Base-by-base conservation (phyloP, 2,797 vertebrate species). In the Glyptemys insculpta region DNA sequence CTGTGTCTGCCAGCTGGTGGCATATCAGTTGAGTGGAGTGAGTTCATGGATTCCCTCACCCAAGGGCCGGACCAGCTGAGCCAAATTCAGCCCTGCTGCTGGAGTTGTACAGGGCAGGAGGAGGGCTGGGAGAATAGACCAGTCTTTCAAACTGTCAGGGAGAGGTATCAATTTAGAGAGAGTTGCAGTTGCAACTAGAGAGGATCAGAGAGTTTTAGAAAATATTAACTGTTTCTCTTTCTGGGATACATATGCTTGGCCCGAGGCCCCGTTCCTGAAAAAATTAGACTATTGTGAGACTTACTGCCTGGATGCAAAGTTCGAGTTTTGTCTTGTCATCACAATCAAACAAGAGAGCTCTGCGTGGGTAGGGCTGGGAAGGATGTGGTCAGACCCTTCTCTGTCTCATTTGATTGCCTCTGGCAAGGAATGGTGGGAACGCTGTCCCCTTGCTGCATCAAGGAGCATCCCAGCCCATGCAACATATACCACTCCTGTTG, bases 211-310 rank as follows among this genome's bases (percentile, higher is more conserved):
- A 84, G 1, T 79, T 81, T 84, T 8, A 82, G 9, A 12, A 92
- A 74, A 34, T 76, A 11, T 83, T 92, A 90, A 53, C 82, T 86
- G 89, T 80, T 68, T 84, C 8, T 10, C 81, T 92, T 95, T 95
- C 50, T 92, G n/a, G 62, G 54, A 53, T 76, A 78, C 47, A 25
- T 86, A 62, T 7, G 23, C 57, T 5, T 14, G 76, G 10, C 18
- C 92, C 89, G 81, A 85, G 56, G 29, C 56, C 44, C 47, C 65
- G 52, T 78, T 53, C 41, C 81, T n/a, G 86, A 59, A 80, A 93
- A 16, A 41, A 50, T 31, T 79, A 65, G 29, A 27, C 34, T 52
- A 25, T 74, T 85, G 27, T 15, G 52, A 88, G 37, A 31, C 5
- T 37, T 21, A 78, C 21, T 81, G 72, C 1, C n/a, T 87, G 34